Percentiles rank a stretch among this genome's conserved stretches.
Evolutionary conservation across 2,113 vertebrate species (phyloP).

Genomic region (Channa maculata): DNA sequence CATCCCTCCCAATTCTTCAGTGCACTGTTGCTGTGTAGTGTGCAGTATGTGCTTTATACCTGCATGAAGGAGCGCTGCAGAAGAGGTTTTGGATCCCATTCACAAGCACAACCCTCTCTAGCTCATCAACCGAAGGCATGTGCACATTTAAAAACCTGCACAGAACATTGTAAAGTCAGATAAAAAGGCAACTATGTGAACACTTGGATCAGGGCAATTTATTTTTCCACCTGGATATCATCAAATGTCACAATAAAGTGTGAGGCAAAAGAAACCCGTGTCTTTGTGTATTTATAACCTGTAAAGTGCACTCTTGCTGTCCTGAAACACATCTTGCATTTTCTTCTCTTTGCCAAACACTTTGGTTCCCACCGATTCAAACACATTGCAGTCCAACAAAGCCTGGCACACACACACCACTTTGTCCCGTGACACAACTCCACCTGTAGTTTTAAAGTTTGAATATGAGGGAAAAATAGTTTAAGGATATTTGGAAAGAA

Average conservation of each 20-base stretch:
- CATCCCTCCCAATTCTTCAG: no score
- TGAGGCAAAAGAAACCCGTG: not conserved
- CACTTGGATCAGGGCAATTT: not conserved
- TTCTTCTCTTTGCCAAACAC: slow-evolving; percentile 90
- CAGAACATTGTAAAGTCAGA: not conserved
- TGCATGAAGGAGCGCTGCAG: slow-evolving; percentile 37
- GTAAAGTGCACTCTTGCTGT: slow-evolving; percentile 91
- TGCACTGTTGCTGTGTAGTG: no score
- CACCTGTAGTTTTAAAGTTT: slow-evolving; percentile 22
- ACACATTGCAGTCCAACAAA: slow-evolving; percentile 91
- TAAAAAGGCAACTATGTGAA: not conserved
- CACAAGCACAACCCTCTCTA: slow-evolving; percentile 78
- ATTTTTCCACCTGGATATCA: no score
- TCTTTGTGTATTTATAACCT: slow-evolving; percentile 72
- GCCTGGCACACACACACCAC: slow-evolving; percentile 91
- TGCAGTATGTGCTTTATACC: slow-evolving; percentile 23
- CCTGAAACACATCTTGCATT: slow-evolving; percentile 84
- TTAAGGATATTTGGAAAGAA: no score
- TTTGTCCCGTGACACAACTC: slow-evolving; percentile 85
- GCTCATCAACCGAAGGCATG: slow-evolving; percentile 64
- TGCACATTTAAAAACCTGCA: slow-evolving; percentile 83
- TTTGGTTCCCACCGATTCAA: slow-evolving; percentile 88
- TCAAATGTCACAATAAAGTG: no score
- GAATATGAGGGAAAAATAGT: no score
- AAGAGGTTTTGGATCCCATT: slow-evolving; percentile 75